A percentile compares a stretch with the other conserved stretches of the same genome.
These are phyloP conservation scores for Troides aeacus DNA, from an alignment of 2,888 invertebrate genomes.

Conservation along the genomic window DNA sequence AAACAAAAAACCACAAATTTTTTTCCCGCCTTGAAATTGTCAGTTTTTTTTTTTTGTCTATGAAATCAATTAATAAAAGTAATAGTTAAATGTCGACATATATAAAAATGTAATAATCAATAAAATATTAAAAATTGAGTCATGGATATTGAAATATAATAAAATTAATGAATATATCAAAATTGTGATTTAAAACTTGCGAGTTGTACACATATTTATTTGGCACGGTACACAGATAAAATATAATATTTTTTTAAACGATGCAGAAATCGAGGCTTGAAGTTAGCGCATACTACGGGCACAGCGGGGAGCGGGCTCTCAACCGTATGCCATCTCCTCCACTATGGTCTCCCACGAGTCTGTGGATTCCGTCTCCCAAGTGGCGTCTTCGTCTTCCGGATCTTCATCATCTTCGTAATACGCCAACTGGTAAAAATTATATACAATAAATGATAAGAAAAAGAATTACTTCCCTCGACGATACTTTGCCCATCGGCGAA, in stretches of 20 bases:
- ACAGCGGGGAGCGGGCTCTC: constrained; percentile 36
- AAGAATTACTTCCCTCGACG: too few species aligned
- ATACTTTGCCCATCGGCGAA: too few species aligned
- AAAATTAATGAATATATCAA: too few species aligned
- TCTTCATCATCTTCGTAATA: constrained; percentile 60
- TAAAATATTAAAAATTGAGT: too few species aligned
- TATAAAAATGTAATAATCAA: too few species aligned
- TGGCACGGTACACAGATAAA: constrained; percentile 11
- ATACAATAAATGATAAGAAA: background rate
- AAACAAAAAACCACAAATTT: too few species aligned
- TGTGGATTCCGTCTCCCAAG: constrained; percentile 67
- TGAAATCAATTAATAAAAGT: too few species aligned
- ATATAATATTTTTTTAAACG: background rate
- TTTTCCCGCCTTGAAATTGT: too few species aligned
- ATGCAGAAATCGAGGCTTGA: background rate
- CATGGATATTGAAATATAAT: too few species aligned
- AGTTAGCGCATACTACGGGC: constrained; percentile 15
- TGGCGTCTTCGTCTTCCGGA: constrained; percentile 52
- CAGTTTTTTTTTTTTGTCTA: too few species aligned
- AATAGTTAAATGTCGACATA: too few species aligned
- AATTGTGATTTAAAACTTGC: too few species aligned
- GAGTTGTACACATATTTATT: constrained; percentile 10
- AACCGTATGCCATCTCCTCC: constrained; percentile 70
- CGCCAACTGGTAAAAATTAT: constrained; percentile 48
- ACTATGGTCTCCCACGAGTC: constrained; percentile 77